phyloP scores from a whole-genome alignment of 2,113 vertebrate species.

The Dermatemys mawii region DNA sequence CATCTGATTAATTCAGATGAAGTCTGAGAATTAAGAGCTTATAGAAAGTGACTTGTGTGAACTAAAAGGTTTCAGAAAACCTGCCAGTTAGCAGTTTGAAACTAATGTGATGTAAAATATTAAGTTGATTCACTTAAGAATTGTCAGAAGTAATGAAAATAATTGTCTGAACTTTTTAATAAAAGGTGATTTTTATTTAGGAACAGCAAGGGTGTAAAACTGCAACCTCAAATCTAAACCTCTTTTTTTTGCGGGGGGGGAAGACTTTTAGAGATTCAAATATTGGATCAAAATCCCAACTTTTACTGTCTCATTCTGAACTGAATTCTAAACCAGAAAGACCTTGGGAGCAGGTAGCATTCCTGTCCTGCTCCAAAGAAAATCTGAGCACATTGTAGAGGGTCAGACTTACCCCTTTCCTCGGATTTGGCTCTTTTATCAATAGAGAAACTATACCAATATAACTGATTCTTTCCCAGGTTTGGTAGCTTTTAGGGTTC shows the following conservation, averaged over 20 bases:
- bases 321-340: neutral
- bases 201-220: rapidly evolving
- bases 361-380: neutral
- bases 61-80: neutral
- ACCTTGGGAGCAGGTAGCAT: neutral
- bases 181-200: neutral
- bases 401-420: neutral
- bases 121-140: neutral
- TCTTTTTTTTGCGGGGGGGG: rapidly evolving
- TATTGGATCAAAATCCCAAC: neutral
- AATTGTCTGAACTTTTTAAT: neutral
- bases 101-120: neutral
- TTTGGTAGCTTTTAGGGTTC: neutral
- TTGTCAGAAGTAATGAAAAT: neutral
- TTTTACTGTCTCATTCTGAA: neutral
- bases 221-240: neutral
- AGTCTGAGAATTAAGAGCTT: neutral
- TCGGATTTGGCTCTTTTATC: neutral
- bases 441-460: neutral
- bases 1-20: neutral
- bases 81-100: neutral
- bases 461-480: neutral
- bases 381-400: neutral
- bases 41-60: neutral
- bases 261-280: neutral